phyloP scores from a whole-genome alignment of 2,113 vertebrate genomes.

The Siphamia tubifer region DNA sequence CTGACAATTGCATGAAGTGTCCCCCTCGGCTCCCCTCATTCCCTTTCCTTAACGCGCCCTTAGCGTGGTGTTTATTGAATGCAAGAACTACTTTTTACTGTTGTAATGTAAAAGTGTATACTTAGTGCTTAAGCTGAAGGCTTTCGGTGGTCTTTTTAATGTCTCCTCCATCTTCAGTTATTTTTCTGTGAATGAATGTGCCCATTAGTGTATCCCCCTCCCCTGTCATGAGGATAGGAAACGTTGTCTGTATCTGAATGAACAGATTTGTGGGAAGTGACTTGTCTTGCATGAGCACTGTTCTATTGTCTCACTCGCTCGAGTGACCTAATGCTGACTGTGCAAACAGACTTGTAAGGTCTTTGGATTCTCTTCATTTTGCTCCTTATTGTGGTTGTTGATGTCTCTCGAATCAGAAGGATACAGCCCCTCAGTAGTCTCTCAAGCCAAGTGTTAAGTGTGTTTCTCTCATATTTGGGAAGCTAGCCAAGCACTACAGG shows the following conservation, averaged over 20 bases:
- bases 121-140: conserved; percentile 78
- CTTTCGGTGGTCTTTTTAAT: conserved; percentile 76
- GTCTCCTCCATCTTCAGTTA: conserved; percentile 53
- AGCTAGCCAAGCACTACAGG: conserved; percentile 62
- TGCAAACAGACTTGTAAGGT: conserved; percentile 52
- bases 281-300: conserved; percentile 78
- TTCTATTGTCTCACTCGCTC: conserved; percentile 62
- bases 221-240: conserved; percentile 61
- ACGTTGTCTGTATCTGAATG: conserved; percentile 57
- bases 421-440: conserved; percentile 33
- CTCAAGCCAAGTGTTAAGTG: conserved; percentile 39
- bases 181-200: conserved; percentile 67
- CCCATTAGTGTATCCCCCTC: conserved; percentile 48
- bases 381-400: conserved; percentile 39
- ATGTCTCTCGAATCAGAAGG: conserved; percentile 49
- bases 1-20: conserved; percentile 79
- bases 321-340: conserved; percentile 60
- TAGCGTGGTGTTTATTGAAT: conserved; percentile 80
- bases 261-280: conserved; percentile 67
- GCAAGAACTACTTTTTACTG: conserved; percentile 85
- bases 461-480: conserved; percentile 50
- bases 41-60: conserved; percentile 51
- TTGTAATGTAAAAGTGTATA: conserved; percentile 82
- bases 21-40: conserved; percentile 24
- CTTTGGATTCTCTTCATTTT: conserved; percentile 51